Base-by-base conservation (phyloP, 2,113 vertebrate genomes). In the Symphodus melops region DNA sequence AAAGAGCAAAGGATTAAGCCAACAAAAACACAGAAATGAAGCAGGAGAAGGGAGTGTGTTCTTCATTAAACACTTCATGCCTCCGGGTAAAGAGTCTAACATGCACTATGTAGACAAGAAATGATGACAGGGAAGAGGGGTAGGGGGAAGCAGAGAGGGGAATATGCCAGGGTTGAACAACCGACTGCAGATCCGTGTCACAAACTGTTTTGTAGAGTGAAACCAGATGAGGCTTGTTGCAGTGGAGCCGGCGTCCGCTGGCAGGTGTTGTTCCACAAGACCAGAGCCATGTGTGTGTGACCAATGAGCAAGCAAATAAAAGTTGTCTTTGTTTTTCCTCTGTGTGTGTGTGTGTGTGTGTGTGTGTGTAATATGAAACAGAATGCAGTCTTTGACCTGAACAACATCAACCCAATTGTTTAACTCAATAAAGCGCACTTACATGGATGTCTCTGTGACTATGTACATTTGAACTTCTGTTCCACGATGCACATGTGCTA, bases 181-280 rank as follows among this genome's bases (percentile, higher is more conserved):
- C 59, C 57, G 74, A 68, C 56, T 68, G 37, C 49, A 55, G 69
- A 72, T 69, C 75, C 44, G 62, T 44, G 72, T 33, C 71, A 68
- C 33, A 39, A 59, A 51, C 68, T 20, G 72, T 53, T 37, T 44
- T 9, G 42, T 59, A 5, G 13, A 42, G 39, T 56, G 61, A 67
- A 85, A 77, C 79, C 79, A 83, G 82, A 85, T 66, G 79, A 83
- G 49, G 11, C 53, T 33, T 60, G 75, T 66, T 83, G 65, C 68
- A 72, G 74, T 55, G 2, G 59, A 70, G 41, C 36, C 17, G 2
- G 7, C 39, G 39, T 25, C 28, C 7, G 13, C 46, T 78, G 68
- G 81, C 79, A 90, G 79, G 60, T 78, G 66, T 59, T 65, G 81
- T 78, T 86, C 75, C 79, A 68, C 57, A 46, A 71, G 57, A 75